A percentile compares a stretch with the other conserved stretches of the same genome.
Conservation (phyloP, 1,140 invertebrate species). For the Megathymus violae region DNA sequence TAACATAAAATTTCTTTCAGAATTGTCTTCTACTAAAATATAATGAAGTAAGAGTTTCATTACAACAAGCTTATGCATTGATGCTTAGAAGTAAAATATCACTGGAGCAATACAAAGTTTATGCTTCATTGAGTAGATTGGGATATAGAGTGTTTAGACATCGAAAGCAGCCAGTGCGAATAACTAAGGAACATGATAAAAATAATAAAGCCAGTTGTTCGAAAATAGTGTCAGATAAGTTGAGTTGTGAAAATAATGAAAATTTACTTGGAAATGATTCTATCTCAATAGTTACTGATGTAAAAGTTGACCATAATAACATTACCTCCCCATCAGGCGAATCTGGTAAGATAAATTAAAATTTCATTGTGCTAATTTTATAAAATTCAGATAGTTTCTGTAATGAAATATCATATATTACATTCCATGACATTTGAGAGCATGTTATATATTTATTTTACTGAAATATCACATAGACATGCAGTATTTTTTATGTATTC, state of each 20-base stretch:
- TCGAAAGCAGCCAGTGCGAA: conserved; percentile 10
- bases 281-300: too few species aligned
- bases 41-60: conserved; percentile 83
- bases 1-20: conserved; percentile 75
- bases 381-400: too few species aligned
- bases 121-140: conserved; percentile 84
- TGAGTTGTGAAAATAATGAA: neutral
- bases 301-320: too few species aligned
- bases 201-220: conserved; percentile 1
- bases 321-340: too few species aligned
- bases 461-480: too few species aligned
- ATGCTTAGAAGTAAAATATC: conserved; percentile 79
- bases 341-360: conserved; percentile 1
- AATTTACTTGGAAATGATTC: neutral
- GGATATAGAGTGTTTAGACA: conserved; percentile 83
- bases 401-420: too few species aligned
- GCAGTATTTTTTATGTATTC: too few species aligned
- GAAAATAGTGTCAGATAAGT: neutral
- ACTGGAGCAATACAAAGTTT: conserved; percentile 86
- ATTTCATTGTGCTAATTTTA: too few species aligned
- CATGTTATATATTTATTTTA: too few species aligned
- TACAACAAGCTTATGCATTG: conserved; percentile 86
- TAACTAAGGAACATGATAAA: conserved; percentile 19
- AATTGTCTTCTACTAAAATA: conserved; percentile 84
- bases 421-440: too few species aligned